Evolutionary conservation across 2,888 invertebrate species (phyloP), one percentile per base, ranked within the genome.

Genomic region (Apotomis turbidana): DNA sequence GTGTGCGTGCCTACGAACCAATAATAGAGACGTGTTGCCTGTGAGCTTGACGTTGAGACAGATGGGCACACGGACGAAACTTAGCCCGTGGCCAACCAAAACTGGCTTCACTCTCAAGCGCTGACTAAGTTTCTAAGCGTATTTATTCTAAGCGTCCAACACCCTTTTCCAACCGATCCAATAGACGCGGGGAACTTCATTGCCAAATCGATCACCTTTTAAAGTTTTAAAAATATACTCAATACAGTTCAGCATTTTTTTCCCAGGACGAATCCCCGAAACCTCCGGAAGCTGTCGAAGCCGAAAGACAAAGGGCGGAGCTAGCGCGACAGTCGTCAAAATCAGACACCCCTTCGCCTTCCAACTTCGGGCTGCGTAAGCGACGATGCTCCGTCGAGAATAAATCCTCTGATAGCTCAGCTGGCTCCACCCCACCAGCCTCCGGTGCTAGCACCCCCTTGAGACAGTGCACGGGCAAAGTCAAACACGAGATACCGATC

Each of bases 341-440:
- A 68, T 73, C 83, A 6, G 93, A 93, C 12, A 80, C 83, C 10
- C 77, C 85, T 0, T 83, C 85, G 10, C 87, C 90, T 5, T 80
- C 86, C 8, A 93, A 90, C 81, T 94, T 94, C 76, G 95, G 94
- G 44, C 87, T 95, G 74, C 90, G 95, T 67, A 95, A 95, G 82
- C 90, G 95, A 59, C 93, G 95, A 75, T 94, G 95, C 73, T 95
- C 95, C 54, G 94, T 93, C 52, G 95, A 94, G 81, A 94, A 95
- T 81, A 94, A 93, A 80, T 94, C 95, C 74, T 94, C 94, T 68
- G 95, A 95, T 76, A 94, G 94, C 77, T 95, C 95, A 10, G 95
- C 94, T 46, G 95, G 94, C 36, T 95, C 94, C 75, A 94, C 95
- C 0, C 95, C 95, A 0, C 94, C 94, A 3, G 94, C 94, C 0